Evolutionary conservation across 2,888 invertebrate genomes (phyloP), one percentile per base, ranked within the genome.

Genomic region (Leptopilina syphax): DNA sequence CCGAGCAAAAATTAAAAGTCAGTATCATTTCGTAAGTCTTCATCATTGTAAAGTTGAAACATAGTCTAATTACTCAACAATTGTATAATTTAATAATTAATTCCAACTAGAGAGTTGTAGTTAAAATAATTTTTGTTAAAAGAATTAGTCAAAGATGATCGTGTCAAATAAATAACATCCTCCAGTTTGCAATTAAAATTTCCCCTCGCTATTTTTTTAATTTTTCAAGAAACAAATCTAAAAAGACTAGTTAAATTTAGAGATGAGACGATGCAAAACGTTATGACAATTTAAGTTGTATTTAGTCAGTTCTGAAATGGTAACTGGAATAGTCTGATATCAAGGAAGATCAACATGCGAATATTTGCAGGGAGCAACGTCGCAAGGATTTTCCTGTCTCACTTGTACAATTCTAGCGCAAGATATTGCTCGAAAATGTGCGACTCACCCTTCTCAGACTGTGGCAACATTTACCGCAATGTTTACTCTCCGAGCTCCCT

Each of bases 231-330:
- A 34, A 34, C 34, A 34, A 34, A 34, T 3, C 34, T 34, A 34
- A 34, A 34, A 34, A 34, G 34, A 34, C 34, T 34, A 34, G 34
- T 34, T 34, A 34, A n/a, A 73, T 41, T 54, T 57, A n/a, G 9
- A 34, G 54, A 54, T 73, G 18, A 57, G 34, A 57, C 50, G 54
- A 54, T n/a, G 34, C 57, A 73, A 84, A 81, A 83, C 86, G 86
- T 89, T 89, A 87, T 87, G 86, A 89, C 88, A 90, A 90, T 89
- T 87, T 87, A 89, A 89, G 88, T 89, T 85, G 84, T 90, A 88
- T 90, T 89, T 90, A 89, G 89, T 90, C 88, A 90, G 88, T 85
- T 86, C 86, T 85, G 85, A 85, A 85, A 86, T 85, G 84, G 83
- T 85, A 82, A 80, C 80, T 81, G 79, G 82, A 83, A 82, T 83